phyloP scores from a whole-genome alignment of 2,113 vertebrate species.

The Mirza zaza region DNA sequence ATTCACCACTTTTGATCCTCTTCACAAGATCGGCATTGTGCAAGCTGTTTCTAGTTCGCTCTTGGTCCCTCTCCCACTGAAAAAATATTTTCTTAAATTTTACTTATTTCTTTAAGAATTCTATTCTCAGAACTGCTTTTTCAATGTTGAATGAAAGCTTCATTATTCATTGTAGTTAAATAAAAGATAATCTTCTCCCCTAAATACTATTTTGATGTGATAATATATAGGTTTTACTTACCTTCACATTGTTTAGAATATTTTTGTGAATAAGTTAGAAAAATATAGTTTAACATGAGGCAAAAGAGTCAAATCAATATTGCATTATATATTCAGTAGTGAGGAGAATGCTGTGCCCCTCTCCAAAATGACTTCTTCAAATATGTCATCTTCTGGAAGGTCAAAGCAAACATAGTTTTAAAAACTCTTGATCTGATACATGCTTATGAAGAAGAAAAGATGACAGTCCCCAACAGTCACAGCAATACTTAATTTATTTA shows the following conservation, averaged over 20 bases:
- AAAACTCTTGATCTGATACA: constrained; percentile 60
- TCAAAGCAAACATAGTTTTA: constrained; percentile 45
- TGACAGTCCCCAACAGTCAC: constrained; percentile 38
- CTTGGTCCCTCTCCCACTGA: neutral
- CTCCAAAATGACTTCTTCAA: constrained; percentile 33
- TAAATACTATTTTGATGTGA: neutral
- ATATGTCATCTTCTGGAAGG: constrained; percentile 52
- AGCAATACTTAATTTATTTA: constrained; percentile 69
- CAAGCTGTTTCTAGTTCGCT: too few relatives aligned
- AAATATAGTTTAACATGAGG: neutral
- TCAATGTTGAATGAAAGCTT: neutral
- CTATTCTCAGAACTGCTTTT: neutral
- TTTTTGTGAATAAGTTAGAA: neutral
- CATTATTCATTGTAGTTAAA: neutral
- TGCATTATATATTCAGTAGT: neutral
- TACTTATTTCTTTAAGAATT: neutral
- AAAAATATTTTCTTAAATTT: neutral
- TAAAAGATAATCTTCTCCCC: neutral
- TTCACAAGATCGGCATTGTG: too few relatives aligned
- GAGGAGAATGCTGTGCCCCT: neutral
- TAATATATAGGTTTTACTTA: neutral
- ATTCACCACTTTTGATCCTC: too few relatives aligned
- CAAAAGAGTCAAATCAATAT: neutral
- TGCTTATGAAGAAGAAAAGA: constrained; percentile 52
- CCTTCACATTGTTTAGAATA: neutral